Conservation (phyloP, 2,888 invertebrate genomes). For the Anagyrus pseudococci region DNA sequence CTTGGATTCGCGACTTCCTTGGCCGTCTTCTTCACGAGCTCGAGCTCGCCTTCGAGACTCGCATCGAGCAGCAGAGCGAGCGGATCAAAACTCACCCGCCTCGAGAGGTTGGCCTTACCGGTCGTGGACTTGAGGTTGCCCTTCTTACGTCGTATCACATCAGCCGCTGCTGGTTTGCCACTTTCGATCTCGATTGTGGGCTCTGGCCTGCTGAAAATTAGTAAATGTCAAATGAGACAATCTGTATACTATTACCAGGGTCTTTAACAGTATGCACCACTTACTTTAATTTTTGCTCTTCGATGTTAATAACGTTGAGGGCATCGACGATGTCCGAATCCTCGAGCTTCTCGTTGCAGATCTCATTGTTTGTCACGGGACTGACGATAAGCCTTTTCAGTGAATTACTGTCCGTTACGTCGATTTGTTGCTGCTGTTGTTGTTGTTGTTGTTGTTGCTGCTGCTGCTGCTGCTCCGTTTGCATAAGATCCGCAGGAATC, state of each 20-base stretch:
- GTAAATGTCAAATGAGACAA: neutral
- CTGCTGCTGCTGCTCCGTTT: constrained; percentile 58
- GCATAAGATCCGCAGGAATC: constrained; percentile 67
- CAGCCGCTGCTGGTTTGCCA: constrained; percentile 54
- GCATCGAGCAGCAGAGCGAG: constrained; percentile 95
- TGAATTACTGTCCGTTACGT: constrained; percentile 32
- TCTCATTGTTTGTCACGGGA: constrained; percentile 38
- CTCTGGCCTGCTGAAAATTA: constrained; percentile 28
- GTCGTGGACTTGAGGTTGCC: constrained; percentile 76
- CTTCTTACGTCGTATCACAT: constrained; percentile 77
- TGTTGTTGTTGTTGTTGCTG: constrained; percentile 50
- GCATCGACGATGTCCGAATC: constrained; percentile 59
- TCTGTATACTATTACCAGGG: too few species aligned
- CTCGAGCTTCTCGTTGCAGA: constrained; percentile 53
- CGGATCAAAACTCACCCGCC: constrained; percentile 97
- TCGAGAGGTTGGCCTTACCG: constrained; percentile 75
- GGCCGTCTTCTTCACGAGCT: constrained; percentile 94
- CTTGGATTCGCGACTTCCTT: constrained; percentile 94
- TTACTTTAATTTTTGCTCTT: constrained; percentile 53
- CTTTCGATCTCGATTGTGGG: constrained; percentile 36
- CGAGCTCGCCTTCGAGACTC: constrained; percentile 96
- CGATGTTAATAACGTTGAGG: constrained; percentile 58
- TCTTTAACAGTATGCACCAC: too few species aligned
- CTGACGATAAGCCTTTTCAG: constrained; percentile 31
- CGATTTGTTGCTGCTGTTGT: constrained; percentile 50